Conservation (phyloP, 1,140 invertebrate species). For the Tigriopus japonicus region DNA sequence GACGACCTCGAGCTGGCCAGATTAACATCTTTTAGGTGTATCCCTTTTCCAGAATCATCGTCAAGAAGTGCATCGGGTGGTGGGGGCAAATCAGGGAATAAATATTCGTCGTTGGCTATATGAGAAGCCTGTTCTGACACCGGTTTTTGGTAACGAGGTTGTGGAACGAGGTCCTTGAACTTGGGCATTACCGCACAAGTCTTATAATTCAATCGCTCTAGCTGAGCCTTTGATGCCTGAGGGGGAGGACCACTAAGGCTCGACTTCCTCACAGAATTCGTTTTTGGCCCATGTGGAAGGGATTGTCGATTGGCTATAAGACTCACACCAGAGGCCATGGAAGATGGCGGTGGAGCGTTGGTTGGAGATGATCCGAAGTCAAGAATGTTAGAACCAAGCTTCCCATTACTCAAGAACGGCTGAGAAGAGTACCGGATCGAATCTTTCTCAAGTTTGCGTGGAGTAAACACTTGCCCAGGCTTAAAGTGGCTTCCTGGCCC, state of each 20-base stretch:
- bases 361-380: too few relatives aligned
- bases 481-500: too few relatives aligned
- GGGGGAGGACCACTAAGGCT: background rate
- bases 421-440: too few relatives aligned
- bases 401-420: too few relatives aligned
- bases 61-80: conserved; percentile 1
- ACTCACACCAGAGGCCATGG: too few relatives aligned
- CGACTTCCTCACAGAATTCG: background rate
- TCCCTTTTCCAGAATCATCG: background rate
- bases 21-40: background rate
- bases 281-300: background rate
- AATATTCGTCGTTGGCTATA: background rate
- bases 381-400: too few relatives aligned
- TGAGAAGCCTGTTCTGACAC: background rate
- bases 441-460: too few relatives aligned
- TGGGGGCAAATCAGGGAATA: conserved; percentile 7
- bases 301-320: background rate
- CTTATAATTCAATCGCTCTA: too few relatives aligned
- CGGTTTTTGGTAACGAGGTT: background rate
- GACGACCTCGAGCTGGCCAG: background rate
- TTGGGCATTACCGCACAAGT: background rate
- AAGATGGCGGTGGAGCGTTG: too few relatives aligned
- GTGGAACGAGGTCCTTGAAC: background rate
- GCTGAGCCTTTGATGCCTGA: too few relatives aligned
- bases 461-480: too few relatives aligned